Evolutionary conservation across 2,888 invertebrate species (phyloP).

Genomic region (Byasa hedistus): DNA sequence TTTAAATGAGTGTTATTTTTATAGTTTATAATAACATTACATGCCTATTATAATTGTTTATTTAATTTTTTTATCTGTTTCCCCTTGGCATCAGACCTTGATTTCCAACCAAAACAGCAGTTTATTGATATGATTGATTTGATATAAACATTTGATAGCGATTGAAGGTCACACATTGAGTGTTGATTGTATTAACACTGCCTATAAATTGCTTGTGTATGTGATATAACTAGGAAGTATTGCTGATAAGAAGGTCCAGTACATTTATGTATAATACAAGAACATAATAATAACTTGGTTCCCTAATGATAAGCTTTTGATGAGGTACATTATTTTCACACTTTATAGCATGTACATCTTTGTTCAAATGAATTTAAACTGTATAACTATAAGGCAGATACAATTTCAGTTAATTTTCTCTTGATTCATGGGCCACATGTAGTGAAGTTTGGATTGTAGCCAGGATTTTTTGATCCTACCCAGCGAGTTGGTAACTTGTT

Average conservation of each 20-base stretch:
- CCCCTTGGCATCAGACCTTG: conserved; percentile 23
- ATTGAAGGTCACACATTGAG: conserved; percentile 12
- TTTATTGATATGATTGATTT: conserved; percentile 26
- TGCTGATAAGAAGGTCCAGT: neutral
- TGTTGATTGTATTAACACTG: conserved; percentile 14
- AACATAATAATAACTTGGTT: neutral
- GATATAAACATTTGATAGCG: conserved; percentile 25
- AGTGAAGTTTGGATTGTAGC: no score
- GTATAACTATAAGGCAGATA: no score
- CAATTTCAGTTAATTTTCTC: no score
- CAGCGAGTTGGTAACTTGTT: no score
- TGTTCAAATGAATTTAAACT: no score
- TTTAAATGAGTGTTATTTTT: no score
- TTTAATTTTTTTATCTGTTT: conserved; percentile 18
- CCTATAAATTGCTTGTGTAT: conserved; percentile 16
- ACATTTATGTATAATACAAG: neutral
- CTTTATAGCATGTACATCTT: no score
- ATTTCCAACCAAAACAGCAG: conserved; percentile 22
- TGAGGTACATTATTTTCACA: no score
- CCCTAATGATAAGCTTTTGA: neutral
- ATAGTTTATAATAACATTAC: no score
- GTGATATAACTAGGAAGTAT: conserved; percentile 10
- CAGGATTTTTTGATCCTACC: no score
- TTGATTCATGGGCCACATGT: no score
- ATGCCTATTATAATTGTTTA: conserved; percentile 1